Evolutionary conservation across 2,797 vertebrate genomes (phyloP).

Genomic region (Anableps anableps): DNA sequence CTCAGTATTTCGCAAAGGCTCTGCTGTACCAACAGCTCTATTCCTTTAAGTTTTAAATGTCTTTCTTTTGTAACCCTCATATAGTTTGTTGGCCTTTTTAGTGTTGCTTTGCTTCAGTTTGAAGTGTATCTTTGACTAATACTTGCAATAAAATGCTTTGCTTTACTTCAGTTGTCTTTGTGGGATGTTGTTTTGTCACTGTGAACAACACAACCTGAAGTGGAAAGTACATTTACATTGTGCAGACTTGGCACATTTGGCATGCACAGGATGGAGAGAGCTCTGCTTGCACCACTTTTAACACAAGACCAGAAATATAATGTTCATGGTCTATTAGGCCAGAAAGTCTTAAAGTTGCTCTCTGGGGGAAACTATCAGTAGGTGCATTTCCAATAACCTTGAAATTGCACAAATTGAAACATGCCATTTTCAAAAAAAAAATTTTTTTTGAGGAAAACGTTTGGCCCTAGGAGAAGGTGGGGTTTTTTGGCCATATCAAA

Average conservation of each 20-base stretch:
- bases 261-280: neutral
- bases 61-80: conserved; percentile 80
- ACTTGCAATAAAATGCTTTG: conserved; percentile 93
- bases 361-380: too few species aligned
- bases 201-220: neutral
- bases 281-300: neutral
- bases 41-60: conserved; percentile 79
- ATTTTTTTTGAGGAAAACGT: too few species aligned
- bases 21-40: conserved; percentile 81
- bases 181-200: conserved; percentile 11
- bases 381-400: too few species aligned
- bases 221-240: neutral
- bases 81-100: conserved; percentile 83
- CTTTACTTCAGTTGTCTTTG: conserved; percentile 68
- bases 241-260: neutral
- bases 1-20: conserved; percentile 80
- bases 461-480: too few species aligned
- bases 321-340: neutral
- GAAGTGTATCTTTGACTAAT: conserved; percentile 91
- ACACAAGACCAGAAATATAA: neutral
- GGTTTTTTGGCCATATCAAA: too few species aligned
- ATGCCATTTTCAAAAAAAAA: too few species aligned
- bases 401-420: too few species aligned
- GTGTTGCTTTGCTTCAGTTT: conserved; percentile 91
- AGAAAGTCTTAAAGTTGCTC: too few species aligned